Evolutionary conservation across 2,113 vertebrate species (phyloP).

Genomic region (Corythornis cristatus): DNA sequence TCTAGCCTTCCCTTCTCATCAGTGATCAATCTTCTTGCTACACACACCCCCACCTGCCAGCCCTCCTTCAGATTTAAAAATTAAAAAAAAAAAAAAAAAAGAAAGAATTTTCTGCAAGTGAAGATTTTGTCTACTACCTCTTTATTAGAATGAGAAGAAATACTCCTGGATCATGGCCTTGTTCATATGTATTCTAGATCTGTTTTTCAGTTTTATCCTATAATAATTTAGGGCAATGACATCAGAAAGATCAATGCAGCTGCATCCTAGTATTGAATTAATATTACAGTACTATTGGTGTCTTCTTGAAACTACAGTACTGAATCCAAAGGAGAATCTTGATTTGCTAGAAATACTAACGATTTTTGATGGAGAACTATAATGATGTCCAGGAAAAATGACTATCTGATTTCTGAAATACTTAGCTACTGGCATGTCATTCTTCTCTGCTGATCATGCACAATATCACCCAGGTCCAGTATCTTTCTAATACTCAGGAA

Average conservation of each 20-base stretch:
- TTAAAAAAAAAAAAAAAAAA: neutral
- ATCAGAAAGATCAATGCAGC: constrained; percentile 41
- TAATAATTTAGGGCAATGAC: constrained; percentile 41
- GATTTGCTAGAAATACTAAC: neutral
- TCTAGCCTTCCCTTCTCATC: neutral
- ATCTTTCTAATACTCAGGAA: neutral
- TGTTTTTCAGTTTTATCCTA: neutral
- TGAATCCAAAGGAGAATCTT: constrained; percentile 8
- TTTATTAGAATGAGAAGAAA: neutral
- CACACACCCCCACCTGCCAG: neutral
- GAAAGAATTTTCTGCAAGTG: neutral
- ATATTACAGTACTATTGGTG: neutral
- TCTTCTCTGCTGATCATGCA: neutral
- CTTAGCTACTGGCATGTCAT: neutral
- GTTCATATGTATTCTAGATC: neutral
- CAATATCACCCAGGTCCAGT: neutral
- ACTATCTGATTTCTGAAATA: neutral
- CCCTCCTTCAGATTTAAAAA: neutral
- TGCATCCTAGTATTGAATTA: neutral
- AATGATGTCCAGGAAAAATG: neutral
- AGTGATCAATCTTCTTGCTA: neutral
- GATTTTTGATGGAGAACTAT: neutral
- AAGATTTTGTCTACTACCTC: neutral
- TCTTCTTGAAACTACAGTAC: constrained; percentile 3
- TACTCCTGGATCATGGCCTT: constrained; percentile 1